phyloP scores from a whole-genome alignment of 92 coral and sea anemone species.

The Epizoanthus stellaris region DNA sequence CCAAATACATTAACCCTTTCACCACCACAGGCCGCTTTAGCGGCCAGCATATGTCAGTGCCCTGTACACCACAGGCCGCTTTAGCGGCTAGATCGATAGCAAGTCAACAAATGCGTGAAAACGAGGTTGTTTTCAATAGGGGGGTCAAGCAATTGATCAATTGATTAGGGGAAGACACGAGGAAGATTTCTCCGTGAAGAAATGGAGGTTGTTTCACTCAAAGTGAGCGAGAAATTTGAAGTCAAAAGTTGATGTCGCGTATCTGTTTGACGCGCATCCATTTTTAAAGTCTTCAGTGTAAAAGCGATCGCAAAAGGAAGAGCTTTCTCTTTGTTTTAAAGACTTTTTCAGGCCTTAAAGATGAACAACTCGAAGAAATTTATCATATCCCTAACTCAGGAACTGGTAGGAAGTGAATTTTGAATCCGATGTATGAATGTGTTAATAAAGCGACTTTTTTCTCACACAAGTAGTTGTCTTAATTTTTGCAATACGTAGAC shows the following conservation, averaged over 20 bases:
- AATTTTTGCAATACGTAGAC: background rate
- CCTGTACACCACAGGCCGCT: conserved; percentile 15
- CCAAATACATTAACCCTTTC: no score
- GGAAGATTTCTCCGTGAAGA: background rate
- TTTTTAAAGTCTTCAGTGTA: background rate
- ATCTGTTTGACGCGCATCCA: no score
- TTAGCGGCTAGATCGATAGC: conserved; percentile 15
- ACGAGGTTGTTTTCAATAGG: conserved; percentile 18
- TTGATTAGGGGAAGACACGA: no score
- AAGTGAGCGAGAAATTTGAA: background rate
- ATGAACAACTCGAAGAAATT: no score
- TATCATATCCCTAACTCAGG: no score
- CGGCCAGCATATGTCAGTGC: conserved; percentile 11
- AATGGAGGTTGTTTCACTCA: conserved; percentile 20
- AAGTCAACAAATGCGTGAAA: conserved; percentile 8
- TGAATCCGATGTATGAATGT: no score
- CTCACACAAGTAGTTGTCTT: no score
- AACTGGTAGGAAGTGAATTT: no score
- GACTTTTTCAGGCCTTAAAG: no score
- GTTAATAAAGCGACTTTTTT: no score
- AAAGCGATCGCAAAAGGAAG: conserved; percentile 7
- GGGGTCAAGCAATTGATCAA: conserved; percentile 19
- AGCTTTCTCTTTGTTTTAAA: conserved; percentile 3
- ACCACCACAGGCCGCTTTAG: no score
- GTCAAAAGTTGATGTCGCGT: conserved; percentile 4